Base-by-base conservation (phyloP, 2,113 vertebrate genomes). In the Typhlomys cinereus region DNA sequence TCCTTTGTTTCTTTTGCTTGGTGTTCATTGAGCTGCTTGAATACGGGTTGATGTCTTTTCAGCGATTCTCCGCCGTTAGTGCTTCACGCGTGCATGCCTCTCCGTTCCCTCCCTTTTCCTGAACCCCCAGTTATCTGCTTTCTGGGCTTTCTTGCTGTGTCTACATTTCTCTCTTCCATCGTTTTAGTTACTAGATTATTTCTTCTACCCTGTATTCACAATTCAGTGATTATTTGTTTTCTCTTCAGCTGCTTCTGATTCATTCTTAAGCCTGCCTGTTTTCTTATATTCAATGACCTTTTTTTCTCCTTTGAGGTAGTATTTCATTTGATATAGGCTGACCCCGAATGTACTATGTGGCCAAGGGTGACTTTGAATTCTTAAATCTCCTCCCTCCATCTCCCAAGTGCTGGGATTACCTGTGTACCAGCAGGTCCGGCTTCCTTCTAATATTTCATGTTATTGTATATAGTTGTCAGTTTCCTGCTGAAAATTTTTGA, bases 381-480 rank as follows among this genome's bases (percentile, higher is more conserved):
- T n/a, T 34, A 54, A 34, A 52, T 54, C 11, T 25, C 48, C 50
- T 57, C 41, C 39, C n/a, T 39, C 52, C 39, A 13, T 14, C n/a
- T 27, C 50, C 52, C n/a, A n/a, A 27, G 46, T 14, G 13, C 75
- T 57, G 52, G 52, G n/a, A 78, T 78, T 78, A 57, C 31, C 18
- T 39, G 34, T 39, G n/a, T 15, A 9, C 18, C 54, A 46, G 3
- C 70, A 73, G 11, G 15, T 41, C 52, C 39, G 36, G 25, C 36
- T 44, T 23, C 44, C 79, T 85, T 82, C 39, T 48, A 39, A 64
- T 91, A 44, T 78, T 70, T 59, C 18, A 15, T 84, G 31, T 91
- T 84, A 39, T 34, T 85, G 74, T 93, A 91, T 87, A 88, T 74
- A 91, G 74, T 54, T 80, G 67, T 36, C 39, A 46, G 18, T 59